These are phyloP conservation scores for Eurytoma adleriae DNA, from an alignment of 2,888 invertebrate genomes.

Conservation along the genomic window DNA sequence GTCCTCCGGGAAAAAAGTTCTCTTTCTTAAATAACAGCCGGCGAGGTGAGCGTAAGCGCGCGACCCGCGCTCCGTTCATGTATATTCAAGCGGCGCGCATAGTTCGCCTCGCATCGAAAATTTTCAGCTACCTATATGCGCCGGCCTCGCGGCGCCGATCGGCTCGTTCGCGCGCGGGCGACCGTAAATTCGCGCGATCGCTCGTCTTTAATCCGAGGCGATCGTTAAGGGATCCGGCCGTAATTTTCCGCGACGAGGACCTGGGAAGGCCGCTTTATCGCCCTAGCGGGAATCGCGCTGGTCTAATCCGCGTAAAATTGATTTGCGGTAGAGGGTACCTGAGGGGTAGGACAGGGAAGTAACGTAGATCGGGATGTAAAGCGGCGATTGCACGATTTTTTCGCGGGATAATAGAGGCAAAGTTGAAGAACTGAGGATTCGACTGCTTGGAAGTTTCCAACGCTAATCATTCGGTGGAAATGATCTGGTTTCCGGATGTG, in stretches of 20 bases:
- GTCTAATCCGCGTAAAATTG: slow-evolving; percentile 38
- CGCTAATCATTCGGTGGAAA: too few species aligned
- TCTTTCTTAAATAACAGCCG: neutral
- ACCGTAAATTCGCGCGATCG: neutral
- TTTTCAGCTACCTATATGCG: neutral
- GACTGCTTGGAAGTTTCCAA: too few species aligned
- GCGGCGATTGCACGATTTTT: neutral
- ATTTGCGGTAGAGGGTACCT: slow-evolving; percentile 4
- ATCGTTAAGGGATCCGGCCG: slow-evolving; percentile 43
- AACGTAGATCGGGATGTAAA: neutral
- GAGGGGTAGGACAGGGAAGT: neutral
- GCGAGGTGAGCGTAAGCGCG: too few species aligned
- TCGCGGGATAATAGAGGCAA: too few species aligned
- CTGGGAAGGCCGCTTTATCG: slow-evolving; percentile 41
- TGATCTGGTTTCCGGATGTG: too few species aligned
- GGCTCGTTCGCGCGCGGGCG: too few species aligned
- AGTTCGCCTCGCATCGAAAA: neutral
- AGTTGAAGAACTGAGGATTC: too few species aligned
- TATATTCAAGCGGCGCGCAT: neutral
- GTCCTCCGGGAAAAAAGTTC: neutral
- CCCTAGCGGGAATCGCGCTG: neutral
- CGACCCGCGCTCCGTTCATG: neutral
- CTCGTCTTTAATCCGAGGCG: slow-evolving; percentile 9
- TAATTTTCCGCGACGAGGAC: slow-evolving; percentile 1
- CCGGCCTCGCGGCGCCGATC: neutral